Conservation (phyloP, 2,888 invertebrate species). For the Pseudococcus viburni region DNA sequence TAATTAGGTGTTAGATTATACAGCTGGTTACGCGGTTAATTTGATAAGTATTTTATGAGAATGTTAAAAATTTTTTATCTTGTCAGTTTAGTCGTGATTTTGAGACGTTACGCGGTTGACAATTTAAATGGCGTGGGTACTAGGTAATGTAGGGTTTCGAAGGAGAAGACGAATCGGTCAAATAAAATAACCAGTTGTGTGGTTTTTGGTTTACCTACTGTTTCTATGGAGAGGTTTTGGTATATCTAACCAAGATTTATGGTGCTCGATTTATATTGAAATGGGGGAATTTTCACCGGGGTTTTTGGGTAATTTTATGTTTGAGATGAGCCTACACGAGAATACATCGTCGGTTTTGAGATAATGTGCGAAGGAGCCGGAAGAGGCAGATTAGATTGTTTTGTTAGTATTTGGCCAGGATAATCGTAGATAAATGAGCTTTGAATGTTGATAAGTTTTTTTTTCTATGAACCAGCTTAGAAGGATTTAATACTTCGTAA, state of each 20-base stretch:
- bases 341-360: not conserved
- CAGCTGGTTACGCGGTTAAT: not conserved
- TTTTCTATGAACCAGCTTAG: not conserved
- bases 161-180: not conserved
- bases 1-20: constrained; percentile 18
- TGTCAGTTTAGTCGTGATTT: not conserved
- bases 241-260: not conserved
- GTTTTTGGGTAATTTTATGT: constrained; percentile 8
- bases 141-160: not conserved
- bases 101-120: not conserved
- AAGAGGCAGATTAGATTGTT: not conserved
- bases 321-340: not conserved
- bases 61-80: not conserved
- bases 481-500: not conserved
- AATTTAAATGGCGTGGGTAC: not conserved
- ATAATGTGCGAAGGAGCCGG: not conserved
- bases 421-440: not conserved
- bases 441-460: not conserved
- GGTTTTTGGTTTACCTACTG: not conserved
- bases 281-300: not conserved
- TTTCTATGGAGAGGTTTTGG: not conserved
- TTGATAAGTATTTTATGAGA: not conserved
- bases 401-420: not conserved
- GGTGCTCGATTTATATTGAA: not conserved
- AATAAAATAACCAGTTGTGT: not conserved